Evolutionary conservation across 2,888 invertebrate genomes (phyloP).

Genomic region (Maniola hyperantus): DNA sequence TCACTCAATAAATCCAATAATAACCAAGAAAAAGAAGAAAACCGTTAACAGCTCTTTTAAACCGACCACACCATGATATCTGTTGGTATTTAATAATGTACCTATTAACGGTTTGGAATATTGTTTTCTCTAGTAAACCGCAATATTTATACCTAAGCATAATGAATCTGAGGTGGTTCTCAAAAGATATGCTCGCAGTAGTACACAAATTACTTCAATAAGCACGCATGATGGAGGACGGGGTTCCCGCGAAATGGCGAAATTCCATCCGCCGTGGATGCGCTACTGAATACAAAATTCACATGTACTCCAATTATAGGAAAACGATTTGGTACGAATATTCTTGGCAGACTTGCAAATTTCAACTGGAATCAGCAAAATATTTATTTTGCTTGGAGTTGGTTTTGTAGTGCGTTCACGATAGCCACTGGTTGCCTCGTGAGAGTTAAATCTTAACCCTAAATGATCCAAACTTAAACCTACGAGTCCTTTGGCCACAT

Average conservation of each 20-base stretch:
- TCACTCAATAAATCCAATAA: too few species aligned
- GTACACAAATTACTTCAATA: constrained; percentile 76
- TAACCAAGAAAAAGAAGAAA: too few species aligned
- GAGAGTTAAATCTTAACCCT: constrained; percentile 41
- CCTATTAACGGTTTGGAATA: too few species aligned
- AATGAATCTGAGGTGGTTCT: background rate
- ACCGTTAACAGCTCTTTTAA: too few species aligned
- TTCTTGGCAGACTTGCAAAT: constrained; percentile 83
- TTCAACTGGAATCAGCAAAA: constrained; percentile 79
- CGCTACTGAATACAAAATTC: constrained; percentile 82
- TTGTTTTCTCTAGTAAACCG: too few species aligned
- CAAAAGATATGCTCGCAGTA: constrained; percentile 24
- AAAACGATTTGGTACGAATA: constrained; percentile 83
- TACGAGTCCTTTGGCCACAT: too few species aligned
- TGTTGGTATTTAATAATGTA: too few species aligned
- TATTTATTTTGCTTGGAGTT: constrained; percentile 79
- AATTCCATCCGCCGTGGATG: constrained; percentile 79
- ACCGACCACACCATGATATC: too few species aligned
- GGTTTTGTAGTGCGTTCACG: constrained; percentile 66
- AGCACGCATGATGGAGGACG: constrained; percentile 79
- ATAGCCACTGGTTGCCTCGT: constrained; percentile 56
- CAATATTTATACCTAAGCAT: background rate
- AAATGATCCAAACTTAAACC: background rate
- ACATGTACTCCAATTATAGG: constrained; percentile 83
- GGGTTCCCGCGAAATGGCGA: constrained; percentile 72